Evolutionary conservation across 2,797 vertebrate genomes (phyloP).

Genomic region (Sebastes nivosus): DNA sequence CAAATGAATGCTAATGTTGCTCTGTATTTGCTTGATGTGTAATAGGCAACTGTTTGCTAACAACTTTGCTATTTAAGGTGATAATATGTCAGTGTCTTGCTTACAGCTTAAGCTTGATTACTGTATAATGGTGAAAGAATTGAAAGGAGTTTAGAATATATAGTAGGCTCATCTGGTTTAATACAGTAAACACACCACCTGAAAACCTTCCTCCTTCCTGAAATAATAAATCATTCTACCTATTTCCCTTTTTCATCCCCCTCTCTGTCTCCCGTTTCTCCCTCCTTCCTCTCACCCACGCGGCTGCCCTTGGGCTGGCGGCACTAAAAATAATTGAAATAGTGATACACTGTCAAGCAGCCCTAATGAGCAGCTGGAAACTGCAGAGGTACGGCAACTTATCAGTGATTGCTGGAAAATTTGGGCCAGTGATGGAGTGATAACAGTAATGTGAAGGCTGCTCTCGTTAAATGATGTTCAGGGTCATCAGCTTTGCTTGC

Average conservation of each 20-base stretch:
- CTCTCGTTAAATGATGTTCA: slow-evolving; percentile 16
- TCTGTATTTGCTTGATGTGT: background rate
- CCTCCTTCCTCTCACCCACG: slow-evolving; percentile 28
- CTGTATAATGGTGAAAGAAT: background rate
- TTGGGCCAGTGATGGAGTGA: slow-evolving; percentile 32
- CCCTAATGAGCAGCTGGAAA: slow-evolving; percentile 68
- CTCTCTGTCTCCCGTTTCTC: background rate
- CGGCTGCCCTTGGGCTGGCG: slow-evolving; percentile 44
- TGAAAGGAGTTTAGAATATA: background rate
- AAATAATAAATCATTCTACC: slow-evolving; percentile 20
- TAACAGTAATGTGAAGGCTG: slow-evolving; percentile 9
- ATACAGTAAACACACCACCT: background rate
- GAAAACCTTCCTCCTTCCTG: background rate
- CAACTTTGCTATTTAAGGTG: background rate
- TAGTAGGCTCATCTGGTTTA: background rate
- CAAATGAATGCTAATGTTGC: background rate
- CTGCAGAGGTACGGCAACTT: slow-evolving; percentile 33
- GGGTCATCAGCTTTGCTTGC: background rate
- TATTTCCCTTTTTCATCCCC: slow-evolving; percentile 2
- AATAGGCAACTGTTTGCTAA: background rate
- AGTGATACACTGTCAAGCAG: slow-evolving; percentile 60
- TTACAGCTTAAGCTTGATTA: background rate
- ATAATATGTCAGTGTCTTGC: background rate
- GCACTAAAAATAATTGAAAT: slow-evolving; percentile 72
- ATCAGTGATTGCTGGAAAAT: slow-evolving; percentile 42